Percentiles rank a stretch among this genome's conserved stretches.
Conservation (phyloP, 2,113 vertebrate genomes). For the Daphoenositta chrysoptera region DNA sequence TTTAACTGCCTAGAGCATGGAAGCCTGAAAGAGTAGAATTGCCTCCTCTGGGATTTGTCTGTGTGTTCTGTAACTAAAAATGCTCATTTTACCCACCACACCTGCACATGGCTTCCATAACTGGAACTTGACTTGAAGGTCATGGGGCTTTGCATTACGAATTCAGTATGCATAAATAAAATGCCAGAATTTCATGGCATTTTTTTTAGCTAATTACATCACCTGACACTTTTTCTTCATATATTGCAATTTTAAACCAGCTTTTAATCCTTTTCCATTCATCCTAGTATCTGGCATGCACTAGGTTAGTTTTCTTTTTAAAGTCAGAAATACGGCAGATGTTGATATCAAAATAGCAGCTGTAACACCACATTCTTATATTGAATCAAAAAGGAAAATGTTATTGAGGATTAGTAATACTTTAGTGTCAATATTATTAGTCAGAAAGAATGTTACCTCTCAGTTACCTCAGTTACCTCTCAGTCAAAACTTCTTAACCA, state of each 20-base stretch:
- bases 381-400: slow-evolving; percentile 2
- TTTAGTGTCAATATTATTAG: background rate
- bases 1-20: background rate
- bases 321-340: slow-evolving; percentile 42
- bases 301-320: background rate
- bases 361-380: background rate
- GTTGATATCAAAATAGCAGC: slow-evolving; percentile 38
- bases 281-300: background rate
- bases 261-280: background rate
- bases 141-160: background rate
- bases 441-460: background rate
- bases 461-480: too few relatives aligned
- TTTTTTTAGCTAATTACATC: background rate
- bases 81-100: background rate
- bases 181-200: background rate
- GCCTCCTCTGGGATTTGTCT: background rate
- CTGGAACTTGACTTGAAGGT: background rate
- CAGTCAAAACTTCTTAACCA: background rate
- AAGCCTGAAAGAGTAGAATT: background rate
- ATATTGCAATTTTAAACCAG: background rate
- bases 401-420: background rate
- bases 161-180: background rate
- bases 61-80: background rate
- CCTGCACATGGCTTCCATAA: background rate
- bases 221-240: background rate